These are phyloP conservation scores for Cygnus olor DNA, from an alignment of 2,797 vertebrate genomes.

Conservation along the genomic window DNA sequence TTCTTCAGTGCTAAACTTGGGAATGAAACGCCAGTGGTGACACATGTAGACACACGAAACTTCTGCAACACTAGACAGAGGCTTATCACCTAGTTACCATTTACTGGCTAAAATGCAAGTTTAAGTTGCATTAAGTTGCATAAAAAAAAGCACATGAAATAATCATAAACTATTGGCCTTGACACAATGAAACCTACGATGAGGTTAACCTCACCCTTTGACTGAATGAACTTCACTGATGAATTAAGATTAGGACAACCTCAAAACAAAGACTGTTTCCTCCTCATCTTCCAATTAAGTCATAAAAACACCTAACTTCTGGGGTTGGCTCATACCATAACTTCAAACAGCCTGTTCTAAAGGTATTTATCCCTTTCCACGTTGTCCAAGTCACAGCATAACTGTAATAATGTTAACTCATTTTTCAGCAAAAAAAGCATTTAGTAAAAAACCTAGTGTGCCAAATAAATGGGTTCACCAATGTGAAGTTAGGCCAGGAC, in stretches of 20 bases:
- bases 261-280: neutral
- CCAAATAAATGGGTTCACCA: slow-evolving; percentile 17
- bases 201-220: neutral
- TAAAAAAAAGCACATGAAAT: neutral
- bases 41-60: neutral
- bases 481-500: slow-evolving; percentile 19
- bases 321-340: neutral
- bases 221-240: neutral
- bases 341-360: neutral
- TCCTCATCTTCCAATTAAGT: neutral
- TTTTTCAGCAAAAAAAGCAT: slow-evolving; percentile 1
- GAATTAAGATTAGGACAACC: neutral
- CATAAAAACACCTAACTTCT: neutral
- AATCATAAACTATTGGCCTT: neutral
- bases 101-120: neutral
- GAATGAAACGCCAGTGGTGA: neutral
- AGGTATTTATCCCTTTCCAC: neutral
- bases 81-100: neutral
- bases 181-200: neutral
- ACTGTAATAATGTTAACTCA: neutral
- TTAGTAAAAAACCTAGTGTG: neutral
- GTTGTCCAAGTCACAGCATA: neutral
- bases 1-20: neutral
- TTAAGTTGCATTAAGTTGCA: neutral
- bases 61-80: neutral